Evolutionary conservation across 2,888 invertebrate species (phyloP).

Genomic region (Ommatoiulus sabulosus): DNA sequence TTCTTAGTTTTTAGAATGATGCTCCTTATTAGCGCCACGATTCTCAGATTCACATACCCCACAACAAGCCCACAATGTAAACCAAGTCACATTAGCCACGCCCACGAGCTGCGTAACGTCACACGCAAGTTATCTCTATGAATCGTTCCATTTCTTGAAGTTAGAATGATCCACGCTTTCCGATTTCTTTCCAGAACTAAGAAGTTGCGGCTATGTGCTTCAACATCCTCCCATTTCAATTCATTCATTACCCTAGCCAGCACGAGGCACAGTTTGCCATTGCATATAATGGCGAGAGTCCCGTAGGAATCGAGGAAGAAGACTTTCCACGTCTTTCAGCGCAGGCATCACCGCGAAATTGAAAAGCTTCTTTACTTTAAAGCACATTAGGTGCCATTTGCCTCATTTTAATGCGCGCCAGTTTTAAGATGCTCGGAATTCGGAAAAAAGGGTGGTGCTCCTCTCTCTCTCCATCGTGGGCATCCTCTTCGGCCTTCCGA

Average conservation of each 20-base stretch:
- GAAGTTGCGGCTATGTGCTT: neutral
- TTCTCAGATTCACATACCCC: too few species aligned
- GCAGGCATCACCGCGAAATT: neutral
- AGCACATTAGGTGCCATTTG: neutral
- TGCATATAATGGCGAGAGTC: neutral
- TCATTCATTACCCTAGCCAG: neutral
- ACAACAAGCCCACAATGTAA: too few species aligned
- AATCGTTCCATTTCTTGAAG: neutral
- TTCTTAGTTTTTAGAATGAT: too few species aligned
- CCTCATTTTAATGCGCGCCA: neutral
- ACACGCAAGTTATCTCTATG: neutral
- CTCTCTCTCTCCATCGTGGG: neutral
- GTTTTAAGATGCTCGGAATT: neutral
- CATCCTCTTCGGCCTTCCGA: neutral
- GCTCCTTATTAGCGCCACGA: too few species aligned
- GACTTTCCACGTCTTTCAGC: neutral
- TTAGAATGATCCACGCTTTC: neutral
- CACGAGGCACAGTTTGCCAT: neutral
- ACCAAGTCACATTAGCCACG: too few species aligned
- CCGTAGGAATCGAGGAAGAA: neutral
- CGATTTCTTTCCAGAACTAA: neutral
- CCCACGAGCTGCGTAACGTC: too few species aligned
- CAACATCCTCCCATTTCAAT: neutral
- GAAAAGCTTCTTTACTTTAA: neutral
- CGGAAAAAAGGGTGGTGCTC: neutral